Evolutionary conservation across 2,797 vertebrate genomes (phyloP).

Genomic region (Bothrops alternatus): DNA sequence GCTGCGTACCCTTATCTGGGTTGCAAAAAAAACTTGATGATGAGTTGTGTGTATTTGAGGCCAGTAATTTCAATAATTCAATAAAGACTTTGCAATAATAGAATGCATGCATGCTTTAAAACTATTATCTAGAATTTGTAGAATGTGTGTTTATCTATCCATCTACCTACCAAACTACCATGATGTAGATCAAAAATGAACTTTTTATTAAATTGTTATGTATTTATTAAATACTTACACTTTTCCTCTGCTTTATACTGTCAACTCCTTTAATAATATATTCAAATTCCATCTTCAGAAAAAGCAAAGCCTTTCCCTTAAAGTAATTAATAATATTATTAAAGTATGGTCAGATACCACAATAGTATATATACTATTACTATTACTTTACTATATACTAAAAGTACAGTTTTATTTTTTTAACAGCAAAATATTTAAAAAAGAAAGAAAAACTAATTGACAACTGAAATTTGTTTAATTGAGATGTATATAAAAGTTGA

Average conservation of each 20-base stretch:
- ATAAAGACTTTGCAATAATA: not conserved
- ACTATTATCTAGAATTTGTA: not conserved
- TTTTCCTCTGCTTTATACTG: not conserved
- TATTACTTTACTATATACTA: not conserved
- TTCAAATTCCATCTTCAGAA: not conserved
- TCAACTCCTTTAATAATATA: not conserved
- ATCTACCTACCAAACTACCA: not conserved
- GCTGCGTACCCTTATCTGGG: not conserved
- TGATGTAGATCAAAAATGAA: not conserved
- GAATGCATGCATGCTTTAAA: not conserved
- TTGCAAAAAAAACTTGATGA: not conserved
- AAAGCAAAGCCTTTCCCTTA: not conserved
- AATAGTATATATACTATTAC: not conserved
- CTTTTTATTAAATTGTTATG: not conserved
- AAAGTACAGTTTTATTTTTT: not conserved
- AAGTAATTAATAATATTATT: not conserved
- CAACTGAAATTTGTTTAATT: not conserved
- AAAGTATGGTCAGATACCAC: not conserved
- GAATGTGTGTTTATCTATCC: not conserved
- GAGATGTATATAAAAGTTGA: not conserved
- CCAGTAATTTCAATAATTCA: not conserved
- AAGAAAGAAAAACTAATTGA: not conserved
- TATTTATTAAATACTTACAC: too few relatives aligned
- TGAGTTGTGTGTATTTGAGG: not conserved
- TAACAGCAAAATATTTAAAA: not conserved